Evolutionary conservation across 2,888 invertebrate species (phyloP), one percentile per base, ranked within the genome.

Genomic region (Sisyra terminalis): DNA sequence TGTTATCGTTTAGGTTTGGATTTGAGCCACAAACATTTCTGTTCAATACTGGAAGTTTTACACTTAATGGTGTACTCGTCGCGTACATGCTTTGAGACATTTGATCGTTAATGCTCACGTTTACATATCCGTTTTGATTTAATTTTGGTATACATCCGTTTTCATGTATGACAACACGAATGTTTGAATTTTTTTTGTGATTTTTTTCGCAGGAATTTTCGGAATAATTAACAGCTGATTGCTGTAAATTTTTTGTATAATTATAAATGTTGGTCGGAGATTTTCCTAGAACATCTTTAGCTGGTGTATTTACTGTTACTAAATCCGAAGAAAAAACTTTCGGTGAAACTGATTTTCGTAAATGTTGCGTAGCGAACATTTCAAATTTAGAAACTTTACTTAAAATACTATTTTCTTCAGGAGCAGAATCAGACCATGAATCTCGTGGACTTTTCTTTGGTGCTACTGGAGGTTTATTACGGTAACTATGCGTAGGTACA

Each of bases 271-370:
- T 73, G 7, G 74, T 72, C 1, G 60, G 60, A 2, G 64, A 61
- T 48, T 61, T 62, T 0, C 82, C 83, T 29, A 86, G 59, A 0
- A 86, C 85, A 50, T 84, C 84, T 59, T 78, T 83, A 0, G 86
- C 85, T 0, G 86, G 85, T 3, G 82, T 82, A 50, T 80, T 86
- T 0, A 83, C 80, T 0, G 85, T 85, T 7, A 82, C 59, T 6
- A 79, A 75, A 53, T 83, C 84, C 0, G 83, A 71, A 15, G 80
- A 78, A 51, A 87, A 87, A 0, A 87, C 85, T 64, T 87, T 87
- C 0, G 86, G 86, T 0, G 80, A 73, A 11, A 71, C 63, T 32
- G 63, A 58, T 48, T 63, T 70, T 55, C 71, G 73, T 48, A 73
- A 68, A 46, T 71, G 74, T 46, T 69, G 68, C 42, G 75, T 75